These are phyloP conservation scores for Homarus americanus DNA, from an alignment of 1,140 invertebrate species.

Conservation along the genomic window DNA sequence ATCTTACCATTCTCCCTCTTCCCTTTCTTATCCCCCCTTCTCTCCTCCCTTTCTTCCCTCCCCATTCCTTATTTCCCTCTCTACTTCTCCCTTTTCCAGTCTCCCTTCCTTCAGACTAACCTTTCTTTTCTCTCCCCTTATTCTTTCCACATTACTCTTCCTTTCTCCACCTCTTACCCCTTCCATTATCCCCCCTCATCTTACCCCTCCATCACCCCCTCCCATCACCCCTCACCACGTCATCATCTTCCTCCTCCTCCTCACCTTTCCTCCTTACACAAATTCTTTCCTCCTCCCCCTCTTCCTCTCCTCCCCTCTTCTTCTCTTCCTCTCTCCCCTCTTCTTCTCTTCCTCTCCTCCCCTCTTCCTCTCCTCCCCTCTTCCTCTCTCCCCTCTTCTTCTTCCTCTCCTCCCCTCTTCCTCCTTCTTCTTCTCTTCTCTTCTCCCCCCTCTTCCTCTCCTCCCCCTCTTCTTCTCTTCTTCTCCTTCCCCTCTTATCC, in stretches of 20 bases:
- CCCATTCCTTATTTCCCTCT: background rate
- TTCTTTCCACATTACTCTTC: background rate
- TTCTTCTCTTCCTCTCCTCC: background rate
- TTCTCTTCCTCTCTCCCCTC: background rate
- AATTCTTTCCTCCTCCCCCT: background rate
- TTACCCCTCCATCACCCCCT: background rate
- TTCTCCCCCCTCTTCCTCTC: background rate
- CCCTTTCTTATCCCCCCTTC: background rate
- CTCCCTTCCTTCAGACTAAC: background rate
- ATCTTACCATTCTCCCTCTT: too few relatives aligned
- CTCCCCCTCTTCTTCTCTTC: background rate
- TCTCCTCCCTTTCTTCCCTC: background rate
- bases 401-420: background rate
- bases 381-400: background rate
- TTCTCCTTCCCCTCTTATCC: background rate
- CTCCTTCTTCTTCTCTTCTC: background rate
- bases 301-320: background rate
- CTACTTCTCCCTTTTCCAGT: background rate
- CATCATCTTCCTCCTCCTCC: background rate
- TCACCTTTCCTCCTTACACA: background rate
- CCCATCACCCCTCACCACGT: background rate
- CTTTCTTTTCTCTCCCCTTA: too few relatives aligned
- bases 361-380: background rate
- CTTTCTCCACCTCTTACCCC: background rate
- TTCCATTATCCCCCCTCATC: background rate